Evolutionary conservation across 2,888 invertebrate species (phyloP).

Genomic region (Mesopsocus fuscifrons): DNA sequence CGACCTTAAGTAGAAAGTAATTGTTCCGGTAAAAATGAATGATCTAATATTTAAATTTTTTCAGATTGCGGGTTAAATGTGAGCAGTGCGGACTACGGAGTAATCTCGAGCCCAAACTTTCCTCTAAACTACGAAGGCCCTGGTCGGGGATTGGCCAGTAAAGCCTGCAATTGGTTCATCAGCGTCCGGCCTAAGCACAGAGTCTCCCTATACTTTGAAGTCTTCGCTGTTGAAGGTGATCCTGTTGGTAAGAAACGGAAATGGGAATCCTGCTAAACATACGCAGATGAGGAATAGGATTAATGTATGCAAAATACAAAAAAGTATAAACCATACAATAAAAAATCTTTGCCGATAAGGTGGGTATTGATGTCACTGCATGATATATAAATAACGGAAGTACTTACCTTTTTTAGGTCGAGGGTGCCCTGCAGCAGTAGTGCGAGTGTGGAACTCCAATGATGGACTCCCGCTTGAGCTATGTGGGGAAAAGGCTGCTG

Average conservation of each 20-base stretch:
- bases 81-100: constrained; percentile 62
- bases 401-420: constrained; percentile 36
- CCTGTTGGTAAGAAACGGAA: constrained; percentile 42
- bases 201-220: constrained; percentile 78
- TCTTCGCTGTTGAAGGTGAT: constrained; percentile 87
- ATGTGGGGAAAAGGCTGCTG: constrained; percentile 64
- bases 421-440: constrained; percentile 80
- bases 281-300: no score
- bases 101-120: constrained; percentile 75
- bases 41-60: no score
- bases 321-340: no score
- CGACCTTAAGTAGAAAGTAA: no score
- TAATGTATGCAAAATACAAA: no score
- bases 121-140: constrained; percentile 80
- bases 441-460: constrained; percentile 72
- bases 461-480: constrained; percentile 68
- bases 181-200: constrained; percentile 68
- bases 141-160: constrained; percentile 54
- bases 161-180: constrained; percentile 94
- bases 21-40: no score
- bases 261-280: no score
- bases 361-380: no score
- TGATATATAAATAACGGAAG: no score
- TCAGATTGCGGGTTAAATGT: constrained; percentile 82
- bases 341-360: neutral